Evolutionary conservation across 92 coral and sea anemone species (phyloP).

Genomic region (Parazoanthus swiftii): DNA sequence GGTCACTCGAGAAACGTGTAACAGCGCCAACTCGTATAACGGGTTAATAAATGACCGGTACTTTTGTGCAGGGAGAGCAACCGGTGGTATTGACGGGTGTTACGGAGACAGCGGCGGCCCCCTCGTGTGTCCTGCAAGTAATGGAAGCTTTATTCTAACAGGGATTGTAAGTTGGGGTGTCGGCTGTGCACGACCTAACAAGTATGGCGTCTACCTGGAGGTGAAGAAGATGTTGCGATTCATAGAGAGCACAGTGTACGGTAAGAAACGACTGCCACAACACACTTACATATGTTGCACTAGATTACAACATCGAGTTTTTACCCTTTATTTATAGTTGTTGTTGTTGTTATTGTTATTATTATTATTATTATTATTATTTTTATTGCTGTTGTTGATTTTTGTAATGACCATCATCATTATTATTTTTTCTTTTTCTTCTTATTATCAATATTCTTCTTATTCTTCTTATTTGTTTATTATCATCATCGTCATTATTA

Average conservation of each 20-base stretch:
- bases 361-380: too few species aligned
- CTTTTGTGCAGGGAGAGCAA: conserved; percentile 75
- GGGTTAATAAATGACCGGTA: conserved; percentile 57
- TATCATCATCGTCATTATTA: too few species aligned
- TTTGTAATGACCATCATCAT: too few species aligned
- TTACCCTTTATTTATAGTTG: too few species aligned
- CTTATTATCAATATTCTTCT: too few species aligned
- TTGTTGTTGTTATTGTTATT: too few species aligned
- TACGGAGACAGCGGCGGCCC: conserved; percentile 91
- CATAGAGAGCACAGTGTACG: conserved; percentile 62
- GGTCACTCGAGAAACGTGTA: conserved; percentile 57
- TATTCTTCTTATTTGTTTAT: too few species aligned
- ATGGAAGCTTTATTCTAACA: conserved; percentile 69
- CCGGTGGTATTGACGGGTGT: conserved; percentile 74
- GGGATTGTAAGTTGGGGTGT: conserved; percentile 94
- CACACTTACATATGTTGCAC: too few species aligned
- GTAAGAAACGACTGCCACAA: conserved; percentile 14
- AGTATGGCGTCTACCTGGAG: conserved; percentile 88
- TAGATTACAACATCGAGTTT: too few species aligned
- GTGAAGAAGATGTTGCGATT: conserved; percentile 81
- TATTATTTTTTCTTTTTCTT: too few species aligned
- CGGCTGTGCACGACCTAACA: conserved; percentile 90
- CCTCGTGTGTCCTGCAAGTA: conserved; percentile 72
- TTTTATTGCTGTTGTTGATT: too few species aligned
- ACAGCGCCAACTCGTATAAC: conserved; percentile 56